Evolutionary conservation across 2,888 invertebrate genomes (phyloP).

Genomic region (Steromphala cineraria): DNA sequence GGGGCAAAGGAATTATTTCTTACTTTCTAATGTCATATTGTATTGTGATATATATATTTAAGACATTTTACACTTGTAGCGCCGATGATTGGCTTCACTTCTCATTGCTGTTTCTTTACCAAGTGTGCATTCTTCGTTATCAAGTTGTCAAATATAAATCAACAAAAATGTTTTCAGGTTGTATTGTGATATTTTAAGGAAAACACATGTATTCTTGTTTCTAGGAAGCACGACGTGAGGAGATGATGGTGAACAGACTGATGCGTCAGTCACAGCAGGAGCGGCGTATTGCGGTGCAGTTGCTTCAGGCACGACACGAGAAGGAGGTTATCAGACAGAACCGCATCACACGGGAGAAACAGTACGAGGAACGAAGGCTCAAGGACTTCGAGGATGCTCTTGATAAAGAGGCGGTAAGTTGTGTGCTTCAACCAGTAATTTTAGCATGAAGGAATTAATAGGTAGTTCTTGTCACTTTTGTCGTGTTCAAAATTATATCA

Average conservation of each 20-base stretch:
- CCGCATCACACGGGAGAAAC: constrained; percentile 69
- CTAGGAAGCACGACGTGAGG: constrained; percentile 73
- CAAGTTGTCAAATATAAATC: no score
- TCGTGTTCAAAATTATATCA: no score
- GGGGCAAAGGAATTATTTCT: no score
- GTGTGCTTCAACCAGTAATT: no score
- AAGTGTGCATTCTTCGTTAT: no score
- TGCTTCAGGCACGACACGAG: constrained; percentile 74
- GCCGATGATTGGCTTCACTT: no score
- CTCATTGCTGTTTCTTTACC: no score
- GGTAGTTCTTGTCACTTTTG: no score
- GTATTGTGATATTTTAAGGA: not conserved
- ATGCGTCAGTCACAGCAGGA: constrained; percentile 75
- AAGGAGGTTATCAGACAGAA: constrained; percentile 73
- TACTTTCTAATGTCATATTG: no score
- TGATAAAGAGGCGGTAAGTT: constrained; percentile 72
- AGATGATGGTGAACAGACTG: constrained; percentile 73
- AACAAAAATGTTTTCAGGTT: not conserved
- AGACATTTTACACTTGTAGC: no score
- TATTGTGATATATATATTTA: no score
- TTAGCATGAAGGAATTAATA: no score
- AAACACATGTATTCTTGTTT: not conserved
- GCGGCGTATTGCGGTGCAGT: constrained; percentile 74
- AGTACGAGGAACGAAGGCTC: constrained; percentile 71
- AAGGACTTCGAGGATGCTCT: constrained; percentile 74